These are phyloP conservation scores for Lepidochrysops patricia DNA, from an alignment of 2,888 invertebrate genomes.

Conservation along the genomic window DNA sequence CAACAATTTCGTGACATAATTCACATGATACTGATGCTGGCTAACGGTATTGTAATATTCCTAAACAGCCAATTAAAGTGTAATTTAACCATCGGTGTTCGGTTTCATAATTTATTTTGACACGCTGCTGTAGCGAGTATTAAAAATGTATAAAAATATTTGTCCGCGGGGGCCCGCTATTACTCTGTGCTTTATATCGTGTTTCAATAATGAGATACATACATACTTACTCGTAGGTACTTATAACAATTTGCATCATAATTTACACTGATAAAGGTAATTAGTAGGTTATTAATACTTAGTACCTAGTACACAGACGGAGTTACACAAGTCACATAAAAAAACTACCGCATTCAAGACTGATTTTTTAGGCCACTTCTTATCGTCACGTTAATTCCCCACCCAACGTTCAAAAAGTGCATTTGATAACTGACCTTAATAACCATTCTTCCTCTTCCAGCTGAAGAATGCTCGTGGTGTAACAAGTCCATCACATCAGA, in stretches of 20 bases:
- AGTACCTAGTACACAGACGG: no score
- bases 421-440: no score
- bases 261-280: no score
- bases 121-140: not conserved
- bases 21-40: not conserved
- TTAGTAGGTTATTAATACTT: no score
- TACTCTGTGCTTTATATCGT: not conserved
- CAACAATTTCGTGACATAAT: not conserved
- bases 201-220: not conserved
- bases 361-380: no score
- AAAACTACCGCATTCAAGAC: no score
- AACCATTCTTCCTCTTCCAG: not conserved
- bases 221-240: no score
- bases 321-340: no score
- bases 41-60: conserved; percentile 3
- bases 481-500: conserved; percentile 78
- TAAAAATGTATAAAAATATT: conserved; percentile 2
- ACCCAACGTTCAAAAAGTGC: no score
- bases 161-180: not conserved
- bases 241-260: no score
- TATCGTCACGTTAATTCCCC: no score
- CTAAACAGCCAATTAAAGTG: conserved; percentile 3
- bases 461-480: conserved; percentile 84
- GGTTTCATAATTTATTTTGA: conserved; percentile 9
- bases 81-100: not conserved